A percentile compares a stretch with the other conserved stretches of the same genome.
These are phyloP conservation scores for Fratercula arctica DNA, from an alignment of 2,797 vertebrate species.

Conservation along the genomic window DNA sequence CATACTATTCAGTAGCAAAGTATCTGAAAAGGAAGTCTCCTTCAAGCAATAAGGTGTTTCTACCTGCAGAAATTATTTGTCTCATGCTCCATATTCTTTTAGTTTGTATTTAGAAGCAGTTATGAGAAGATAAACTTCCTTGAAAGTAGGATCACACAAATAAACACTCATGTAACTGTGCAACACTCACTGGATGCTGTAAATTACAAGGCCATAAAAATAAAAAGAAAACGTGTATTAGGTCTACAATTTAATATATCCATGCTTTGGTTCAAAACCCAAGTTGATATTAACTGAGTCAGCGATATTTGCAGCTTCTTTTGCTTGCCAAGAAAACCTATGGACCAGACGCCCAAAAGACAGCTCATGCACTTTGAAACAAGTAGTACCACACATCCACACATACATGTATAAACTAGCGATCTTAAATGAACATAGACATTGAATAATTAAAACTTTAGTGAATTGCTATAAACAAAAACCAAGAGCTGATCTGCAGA, in stretches of 20 bases:
- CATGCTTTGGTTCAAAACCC: not conserved
- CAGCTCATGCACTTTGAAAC: not conserved
- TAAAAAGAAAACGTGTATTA: not conserved
- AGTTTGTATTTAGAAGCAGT: not conserved
- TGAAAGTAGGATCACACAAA: not conserved
- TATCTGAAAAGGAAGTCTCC: not conserved
- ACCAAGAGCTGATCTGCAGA: not conserved
- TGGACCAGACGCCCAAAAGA: not conserved
- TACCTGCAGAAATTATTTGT: not conserved
- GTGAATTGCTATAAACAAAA: not conserved
- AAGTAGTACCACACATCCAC: not conserved
- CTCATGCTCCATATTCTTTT: not conserved
- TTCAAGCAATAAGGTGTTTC: not conserved
- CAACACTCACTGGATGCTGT: not conserved
- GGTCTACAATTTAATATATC: not conserved
- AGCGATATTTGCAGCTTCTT: not conserved
- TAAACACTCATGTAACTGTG: not conserved
- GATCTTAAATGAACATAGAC: not conserved
- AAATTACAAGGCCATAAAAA: not conserved
- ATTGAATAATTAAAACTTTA: not conserved
- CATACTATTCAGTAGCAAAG: not conserved
- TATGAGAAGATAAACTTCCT: not conserved
- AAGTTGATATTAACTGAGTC: not conserved
- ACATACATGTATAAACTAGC: not conserved
- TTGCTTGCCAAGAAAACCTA: not conserved